Base-by-base conservation (phyloP, 64 coral and sea anemone species). In the Cladopsammia gracilis region DNA sequence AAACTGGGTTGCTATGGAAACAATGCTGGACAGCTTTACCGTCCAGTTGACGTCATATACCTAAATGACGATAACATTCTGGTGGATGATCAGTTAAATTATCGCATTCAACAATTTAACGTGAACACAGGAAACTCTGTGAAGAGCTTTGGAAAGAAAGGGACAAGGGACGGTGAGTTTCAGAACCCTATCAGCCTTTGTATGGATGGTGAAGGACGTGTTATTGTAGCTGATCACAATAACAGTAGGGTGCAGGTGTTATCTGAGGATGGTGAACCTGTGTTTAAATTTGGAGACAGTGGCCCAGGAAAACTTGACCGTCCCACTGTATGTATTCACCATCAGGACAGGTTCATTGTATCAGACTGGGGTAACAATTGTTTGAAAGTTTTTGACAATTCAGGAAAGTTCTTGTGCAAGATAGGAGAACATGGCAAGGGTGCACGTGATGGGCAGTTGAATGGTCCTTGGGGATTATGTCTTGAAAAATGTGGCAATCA, bases 351-450 rank as follows among this genome's bases (percentile, higher is more conserved):
- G 1, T 93, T 86, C 62, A 54, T 68, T 78, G 90, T 93, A 4
- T 52, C 69, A 42, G 90, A 93, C 19, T 22, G 3, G 0, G 5
- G 0, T 47, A 93, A 93, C 25, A 6, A 88, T 24, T 12, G 44
- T 12, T 71, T 93, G 23, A 80, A 93, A 26, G 91, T 93, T 5
- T 88, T 79, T 81, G 84, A 88, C 23, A 88, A 16, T 34, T 7
- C 77, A 13, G 61, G 51, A 57, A 56, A 78, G 43, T 80, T 79
- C 20, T 25, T 78, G 73, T 23, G 69, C 58, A 77, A 65, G 62
- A 79, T 93, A 68, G 73, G 91, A 61, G 48, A 61, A 57, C 1
- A 58, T 7, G 64, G 91, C 6, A 4, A 50, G 61, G 62, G 8
- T 24, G n/a, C n/a, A n/a, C n/a, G n/a, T n/a, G 71, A 76, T 58